Base-by-base conservation (phyloP, 2,797 vertebrate genomes). In the Kryptolebias ocellatus region DNA sequence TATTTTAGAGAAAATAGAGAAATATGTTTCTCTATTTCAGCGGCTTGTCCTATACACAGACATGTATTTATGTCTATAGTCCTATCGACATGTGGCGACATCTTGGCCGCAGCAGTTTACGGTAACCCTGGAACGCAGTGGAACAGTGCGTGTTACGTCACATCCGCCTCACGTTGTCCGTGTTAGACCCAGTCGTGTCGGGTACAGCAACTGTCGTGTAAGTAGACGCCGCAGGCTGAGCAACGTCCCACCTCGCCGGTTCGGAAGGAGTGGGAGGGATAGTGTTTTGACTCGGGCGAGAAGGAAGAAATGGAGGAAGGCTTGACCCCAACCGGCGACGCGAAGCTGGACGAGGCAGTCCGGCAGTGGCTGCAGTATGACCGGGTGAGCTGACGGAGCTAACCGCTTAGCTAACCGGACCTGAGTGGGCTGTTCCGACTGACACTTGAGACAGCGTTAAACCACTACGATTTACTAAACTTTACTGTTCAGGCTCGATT, bases 361-460 rank as follows among this genome's bases (percentile, higher is more conserved):
- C 78, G 0, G n/a, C 92, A 79, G 73, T 98, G 97, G 97, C 80
- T 98, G 53, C 89, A 66, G 24, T 95, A 94, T 85, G 96, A 98
- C 78, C 87, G 95, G 96, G 96, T 97, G 75, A 93, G 88, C 28
- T 31, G 63, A 46, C 37, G 6, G 61, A 42, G 79, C 65, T 75
- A 74, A 11, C 72, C 2, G 11, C 60, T 58, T 76, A 70, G 60
- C 77, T 63, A 8, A n/a, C 0, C 9, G 34, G 44, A 14, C 28
- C 17, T 46, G 15, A 4, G 16, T 45, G 44, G 16, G 16, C 4
- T 46, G 45, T 3, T 15, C 51, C 8, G 50, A 5, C 27, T 15
- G 14, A 18, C 6, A 2, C 4, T 53, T 53, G 20, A 24, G 20
- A 24, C 20, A 24, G 20, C 20, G 20, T 24, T 24, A 24, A 24